Evolutionary conservation across 1,140 invertebrate genomes (phyloP).

Genomic region (Zaprionus kolodkinae): DNA sequence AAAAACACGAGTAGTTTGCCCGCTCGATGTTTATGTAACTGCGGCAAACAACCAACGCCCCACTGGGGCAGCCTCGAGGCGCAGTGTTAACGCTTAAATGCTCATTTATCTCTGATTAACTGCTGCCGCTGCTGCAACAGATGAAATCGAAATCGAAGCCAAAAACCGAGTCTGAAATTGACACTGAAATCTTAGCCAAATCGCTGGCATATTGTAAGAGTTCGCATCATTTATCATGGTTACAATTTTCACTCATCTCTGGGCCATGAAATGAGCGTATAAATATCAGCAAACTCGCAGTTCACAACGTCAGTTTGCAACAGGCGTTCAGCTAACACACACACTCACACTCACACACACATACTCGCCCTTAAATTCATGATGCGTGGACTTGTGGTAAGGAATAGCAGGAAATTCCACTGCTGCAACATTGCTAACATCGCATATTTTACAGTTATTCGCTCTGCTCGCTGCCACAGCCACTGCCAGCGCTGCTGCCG

Average conservation of each 20-base stretch:
- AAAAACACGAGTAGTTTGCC: conserved; percentile 70
- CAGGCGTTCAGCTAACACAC: conserved; percentile 30
- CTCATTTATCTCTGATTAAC: conserved; percentile 77
- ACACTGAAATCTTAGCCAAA: conserved; percentile 34
- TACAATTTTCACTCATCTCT: conserved; percentile 49
- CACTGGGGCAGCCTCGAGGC: conserved; percentile 49
- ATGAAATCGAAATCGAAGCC: conserved; percentile 41
- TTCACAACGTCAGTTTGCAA: conserved; percentile 50
- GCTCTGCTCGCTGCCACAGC: conserved; percentile 37
- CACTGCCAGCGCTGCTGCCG: conserved; percentile 45
- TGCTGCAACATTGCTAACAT: not conserved
- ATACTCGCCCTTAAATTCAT: conserved; percentile 25
- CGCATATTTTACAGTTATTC: conserved; percentile 49
- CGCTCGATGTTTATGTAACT: conserved; percentile 63
- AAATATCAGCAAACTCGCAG: conserved; percentile 55
- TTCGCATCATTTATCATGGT: conserved; percentile 72
- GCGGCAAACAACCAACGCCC: conserved; percentile 64
- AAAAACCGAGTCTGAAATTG: conserved; percentile 40
- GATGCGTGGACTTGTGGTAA: conserved; percentile 75
- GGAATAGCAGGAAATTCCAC: not conserved
- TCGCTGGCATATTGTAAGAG: conserved; percentile 52
- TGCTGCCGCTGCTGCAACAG: conserved; percentile 50
- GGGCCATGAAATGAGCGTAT: conserved; percentile 46
- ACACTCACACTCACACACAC: not conserved
- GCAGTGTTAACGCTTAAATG: conserved; percentile 72